phyloP scores from a whole-genome alignment of 2,113 vertebrate genomes.

The Ochotona curzoniae region DNA sequence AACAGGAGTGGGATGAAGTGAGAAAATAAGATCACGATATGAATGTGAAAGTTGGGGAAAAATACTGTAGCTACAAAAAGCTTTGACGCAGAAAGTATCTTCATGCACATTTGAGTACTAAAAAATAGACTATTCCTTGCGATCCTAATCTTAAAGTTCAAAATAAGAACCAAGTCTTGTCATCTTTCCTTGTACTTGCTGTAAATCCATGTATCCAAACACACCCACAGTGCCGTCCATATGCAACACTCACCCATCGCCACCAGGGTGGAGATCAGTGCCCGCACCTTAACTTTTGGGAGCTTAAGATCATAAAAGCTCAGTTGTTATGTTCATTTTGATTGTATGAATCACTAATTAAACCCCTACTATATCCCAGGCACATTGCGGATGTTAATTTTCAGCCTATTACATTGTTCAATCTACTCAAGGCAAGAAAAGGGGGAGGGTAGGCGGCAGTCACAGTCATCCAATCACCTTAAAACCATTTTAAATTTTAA shows the following conservation, averaged over 20 bases:
- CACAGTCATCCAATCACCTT: not conserved
- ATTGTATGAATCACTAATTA: not conserved
- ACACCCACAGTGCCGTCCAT: fast-evolving
- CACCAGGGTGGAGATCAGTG: too few species aligned
- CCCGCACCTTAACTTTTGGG: too few species aligned
- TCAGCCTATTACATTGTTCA: not conserved
- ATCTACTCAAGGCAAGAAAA: not conserved
- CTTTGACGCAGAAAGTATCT: constrained; percentile 3
- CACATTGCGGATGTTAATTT: not conserved
- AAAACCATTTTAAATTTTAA: constrained; percentile 36
- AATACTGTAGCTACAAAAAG: constrained; percentile 21
- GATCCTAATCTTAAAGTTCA: constrained; percentile 30
- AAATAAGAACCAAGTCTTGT: not conserved
- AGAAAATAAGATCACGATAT: constrained; percentile 45
- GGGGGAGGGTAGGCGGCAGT: not conserved
- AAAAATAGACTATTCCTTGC: not conserved
- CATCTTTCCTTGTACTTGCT: not conserved
- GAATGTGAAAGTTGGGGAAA: constrained; percentile 49
- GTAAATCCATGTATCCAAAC: not conserved
- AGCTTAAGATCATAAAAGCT: constrained; percentile 5
- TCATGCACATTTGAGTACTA: not conserved
- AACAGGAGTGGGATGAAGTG: constrained; percentile 66
- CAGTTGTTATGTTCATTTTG: not conserved
- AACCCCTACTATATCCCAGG: not conserved
- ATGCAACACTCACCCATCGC: not conserved